These are phyloP conservation scores for Stylophora pistillata DNA, from an alignment of 64 coral and sea anemone species.

Conservation along the genomic window DNA sequence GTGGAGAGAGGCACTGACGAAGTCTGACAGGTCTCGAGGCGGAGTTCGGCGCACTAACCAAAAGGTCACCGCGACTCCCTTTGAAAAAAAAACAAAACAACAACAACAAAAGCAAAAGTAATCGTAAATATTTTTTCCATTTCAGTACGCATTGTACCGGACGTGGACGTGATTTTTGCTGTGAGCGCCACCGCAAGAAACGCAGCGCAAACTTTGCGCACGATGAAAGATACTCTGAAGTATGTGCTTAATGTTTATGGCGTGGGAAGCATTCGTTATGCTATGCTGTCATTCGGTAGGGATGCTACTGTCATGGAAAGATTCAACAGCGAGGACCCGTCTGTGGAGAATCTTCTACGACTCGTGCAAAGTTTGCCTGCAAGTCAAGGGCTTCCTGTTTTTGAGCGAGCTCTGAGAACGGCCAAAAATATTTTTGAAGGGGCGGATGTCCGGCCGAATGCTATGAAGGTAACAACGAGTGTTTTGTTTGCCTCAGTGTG, in stretches of 20 bases:
- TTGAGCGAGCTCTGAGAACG: conserved; percentile 30
- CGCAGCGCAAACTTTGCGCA: conserved; percentile 47
- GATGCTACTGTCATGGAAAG: conserved; percentile 22
- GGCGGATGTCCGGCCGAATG: conserved; percentile 9
- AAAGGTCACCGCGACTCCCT: too few species aligned
- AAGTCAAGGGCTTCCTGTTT: conserved; percentile 39
- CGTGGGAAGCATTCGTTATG: conserved; percentile 68
- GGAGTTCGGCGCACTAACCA: too few species aligned
- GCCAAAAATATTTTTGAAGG: conserved; percentile 61
- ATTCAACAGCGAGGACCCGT: conserved; percentile 43
- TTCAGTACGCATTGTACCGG: conserved; percentile 21
- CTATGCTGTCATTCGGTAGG: conserved; percentile 65
- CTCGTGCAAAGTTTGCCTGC: conserved; percentile 15
- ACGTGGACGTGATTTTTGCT: conserved; percentile 56
- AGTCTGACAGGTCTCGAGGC: too few species aligned
- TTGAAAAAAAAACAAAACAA: too few species aligned
- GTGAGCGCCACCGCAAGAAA: conserved; percentile 42
- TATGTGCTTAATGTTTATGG: conserved; percentile 72
- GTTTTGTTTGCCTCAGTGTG: neutral
- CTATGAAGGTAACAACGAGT: conserved; percentile 40
- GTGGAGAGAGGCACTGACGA: too few species aligned
- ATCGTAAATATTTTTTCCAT: neutral
- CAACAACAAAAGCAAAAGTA: neutral
- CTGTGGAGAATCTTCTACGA: neutral
- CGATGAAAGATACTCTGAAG: conserved; percentile 71